phyloP scores from a whole-genome alignment of 2,797 vertebrate species.

The Gallinago stenura region DNA sequence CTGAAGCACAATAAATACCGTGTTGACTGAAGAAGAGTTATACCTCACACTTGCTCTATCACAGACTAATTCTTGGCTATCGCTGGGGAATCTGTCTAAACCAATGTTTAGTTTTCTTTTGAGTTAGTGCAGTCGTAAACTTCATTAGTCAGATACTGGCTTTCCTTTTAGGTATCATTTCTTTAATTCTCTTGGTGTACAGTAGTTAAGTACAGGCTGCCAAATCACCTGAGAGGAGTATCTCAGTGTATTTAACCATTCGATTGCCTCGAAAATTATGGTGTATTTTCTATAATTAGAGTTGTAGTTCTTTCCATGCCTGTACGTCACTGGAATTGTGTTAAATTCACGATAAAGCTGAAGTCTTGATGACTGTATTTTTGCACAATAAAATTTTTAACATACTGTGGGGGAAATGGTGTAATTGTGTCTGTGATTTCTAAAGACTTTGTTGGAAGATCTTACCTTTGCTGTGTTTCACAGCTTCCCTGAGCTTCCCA shows the following conservation, averaged over 20 bases:
- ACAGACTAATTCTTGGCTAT: neutral
- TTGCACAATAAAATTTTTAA: conserved; percentile 30
- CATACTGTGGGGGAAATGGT: neutral
- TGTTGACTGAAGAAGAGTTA: neutral
- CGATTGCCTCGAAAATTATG: neutral
- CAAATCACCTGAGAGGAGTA: neutral
- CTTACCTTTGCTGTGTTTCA: neutral
- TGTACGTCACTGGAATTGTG: neutral
- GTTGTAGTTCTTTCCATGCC: neutral
- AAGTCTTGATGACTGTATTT: conserved; percentile 2
- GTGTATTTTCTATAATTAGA: neutral
- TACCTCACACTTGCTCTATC: rapidly evolving
- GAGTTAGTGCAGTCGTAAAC: neutral
- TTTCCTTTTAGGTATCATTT: neutral
- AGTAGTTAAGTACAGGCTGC: neutral
- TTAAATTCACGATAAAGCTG: neutral
- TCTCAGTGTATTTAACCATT: neutral
- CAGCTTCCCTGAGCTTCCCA: neutral
- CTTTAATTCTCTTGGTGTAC: neutral
- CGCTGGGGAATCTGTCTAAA: neutral
- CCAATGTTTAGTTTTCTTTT: neutral
- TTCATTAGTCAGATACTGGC: neutral
- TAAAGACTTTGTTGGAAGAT: neutral
- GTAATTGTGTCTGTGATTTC: neutral
- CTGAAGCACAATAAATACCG: neutral